Evolutionary conservation across 2,797 vertebrate species (phyloP).

Genomic region (Sebastes iracundus): DNA sequence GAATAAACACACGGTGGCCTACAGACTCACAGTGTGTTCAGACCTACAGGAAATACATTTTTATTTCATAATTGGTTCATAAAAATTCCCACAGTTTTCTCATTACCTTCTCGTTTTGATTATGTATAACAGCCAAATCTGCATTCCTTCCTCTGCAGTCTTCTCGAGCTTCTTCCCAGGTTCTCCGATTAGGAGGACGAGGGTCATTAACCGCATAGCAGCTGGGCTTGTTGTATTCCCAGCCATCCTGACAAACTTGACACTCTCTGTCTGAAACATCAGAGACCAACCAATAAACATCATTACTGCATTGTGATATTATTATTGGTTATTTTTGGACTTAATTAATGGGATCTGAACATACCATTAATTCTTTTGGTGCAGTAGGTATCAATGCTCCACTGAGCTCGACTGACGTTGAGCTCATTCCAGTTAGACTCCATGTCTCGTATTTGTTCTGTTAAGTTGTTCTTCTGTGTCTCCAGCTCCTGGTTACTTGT

Average conservation of each 20-base stretch:
- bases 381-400: constrained; percentile 54
- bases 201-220: constrained; percentile 13
- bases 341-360: neutral
- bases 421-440: neutral
- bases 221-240: neutral
- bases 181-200: fast-evolving
- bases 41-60: neutral
- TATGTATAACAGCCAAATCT: neutral
- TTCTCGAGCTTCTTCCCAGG: constrained; percentile 46
- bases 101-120: constrained; percentile 41
- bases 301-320: neutral
- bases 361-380: fast-evolving
- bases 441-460: neutral
- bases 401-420: too few relatives aligned
- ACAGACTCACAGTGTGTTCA: neutral
- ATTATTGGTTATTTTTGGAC: neutral
- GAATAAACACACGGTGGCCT: fast-evolving
- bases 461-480: neutral
- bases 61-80: neutral
- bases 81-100: neutral
- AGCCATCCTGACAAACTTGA: constrained; percentile 13
- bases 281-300: neutral
- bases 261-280: constrained; percentile 44
- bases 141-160: constrained; percentile 26
- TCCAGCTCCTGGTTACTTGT: neutral